phyloP scores from a whole-genome alignment of 2,888 invertebrate species.

The Drosophila pullipes region DNA sequence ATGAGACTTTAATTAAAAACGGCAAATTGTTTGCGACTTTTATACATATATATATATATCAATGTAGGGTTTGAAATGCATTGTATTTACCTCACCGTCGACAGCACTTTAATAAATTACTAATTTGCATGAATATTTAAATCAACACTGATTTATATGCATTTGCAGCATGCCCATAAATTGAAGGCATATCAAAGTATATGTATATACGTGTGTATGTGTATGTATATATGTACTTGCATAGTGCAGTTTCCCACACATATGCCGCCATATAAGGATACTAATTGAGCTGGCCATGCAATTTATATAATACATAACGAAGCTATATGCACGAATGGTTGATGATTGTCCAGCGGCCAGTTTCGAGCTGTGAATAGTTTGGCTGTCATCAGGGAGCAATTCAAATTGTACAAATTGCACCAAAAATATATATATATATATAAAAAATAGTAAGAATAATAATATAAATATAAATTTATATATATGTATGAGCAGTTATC shows the following conservation, averaged over 20 bases:
- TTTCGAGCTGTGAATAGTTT: slow-evolving; percentile 22
- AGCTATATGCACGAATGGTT: not conserved
- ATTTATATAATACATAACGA: slow-evolving; percentile 4
- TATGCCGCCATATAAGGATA: slow-evolving; percentile 3
- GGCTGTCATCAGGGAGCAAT: slow-evolving; percentile 8
- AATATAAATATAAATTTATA: not conserved
- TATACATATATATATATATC: not conserved
- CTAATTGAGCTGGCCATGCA: slow-evolving; percentile 5
- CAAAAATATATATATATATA: not conserved
- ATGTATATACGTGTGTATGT: not conserved
- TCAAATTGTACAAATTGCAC: not conserved
- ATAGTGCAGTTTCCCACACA: slow-evolving; percentile 15
- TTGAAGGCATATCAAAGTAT: slow-evolving; percentile 30
- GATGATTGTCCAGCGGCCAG: slow-evolving; percentile 4
- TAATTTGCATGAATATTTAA: slow-evolving; percentile 35
- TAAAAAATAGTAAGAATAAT: not conserved
- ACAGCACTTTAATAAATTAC: slow-evolving; percentile 31
- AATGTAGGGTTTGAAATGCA: not conserved
- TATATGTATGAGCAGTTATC: not conserved
- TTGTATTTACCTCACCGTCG: not conserved
- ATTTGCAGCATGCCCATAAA: slow-evolving; percentile 66
- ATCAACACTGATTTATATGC: slow-evolving; percentile 63
- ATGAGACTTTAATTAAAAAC: slow-evolving; percentile 1
- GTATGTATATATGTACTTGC: not conserved
- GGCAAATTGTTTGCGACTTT: slow-evolving; percentile 2